phyloP scores from a whole-genome alignment of 2,797 vertebrate species.

The Aratinga solstitialis region DNA sequence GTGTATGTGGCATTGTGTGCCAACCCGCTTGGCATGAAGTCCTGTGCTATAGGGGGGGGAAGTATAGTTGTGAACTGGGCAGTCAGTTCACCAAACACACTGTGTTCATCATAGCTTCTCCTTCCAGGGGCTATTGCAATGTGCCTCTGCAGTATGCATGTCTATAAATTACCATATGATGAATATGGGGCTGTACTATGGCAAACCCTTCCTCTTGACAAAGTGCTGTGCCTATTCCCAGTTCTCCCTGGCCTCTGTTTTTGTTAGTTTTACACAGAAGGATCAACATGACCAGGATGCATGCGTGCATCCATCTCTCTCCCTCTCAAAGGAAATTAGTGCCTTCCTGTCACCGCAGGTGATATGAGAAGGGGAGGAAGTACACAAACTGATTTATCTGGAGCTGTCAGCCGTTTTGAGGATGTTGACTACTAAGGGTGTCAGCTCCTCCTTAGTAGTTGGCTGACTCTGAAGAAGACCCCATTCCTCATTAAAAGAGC shows the following conservation, averaged over 20 bases:
- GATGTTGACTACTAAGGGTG: slow-evolving; percentile 78
- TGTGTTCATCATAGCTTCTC: not conserved
- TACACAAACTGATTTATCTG: slow-evolving; percentile 89
- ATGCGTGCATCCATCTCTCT: slow-evolving; percentile 59
- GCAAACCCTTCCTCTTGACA: slow-evolving; percentile 49
- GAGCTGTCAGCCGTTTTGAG: slow-evolving; percentile 87
- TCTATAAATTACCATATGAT: slow-evolving; percentile 22
- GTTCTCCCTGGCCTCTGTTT: slow-evolving; percentile 42
- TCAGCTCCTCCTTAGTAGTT: slow-evolving; percentile 86
- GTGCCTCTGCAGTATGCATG: not conserved
- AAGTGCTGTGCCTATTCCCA: slow-evolving; percentile 39
- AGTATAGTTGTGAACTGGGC: not conserved
- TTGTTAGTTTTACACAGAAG: slow-evolving; percentile 74
- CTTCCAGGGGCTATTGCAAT: not conserved
- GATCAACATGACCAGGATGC: slow-evolving; percentile 49
- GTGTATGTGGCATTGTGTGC: fast-evolving
- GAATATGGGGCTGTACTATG: not conserved
- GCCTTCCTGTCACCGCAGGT: slow-evolving; percentile 86
- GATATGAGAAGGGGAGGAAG: slow-evolving; percentile 79
- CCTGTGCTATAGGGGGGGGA: fast-evolving
- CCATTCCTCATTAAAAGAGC: slow-evolving; percentile 86
- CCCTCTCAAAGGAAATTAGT: slow-evolving; percentile 83
- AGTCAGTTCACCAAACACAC: fast-evolving
- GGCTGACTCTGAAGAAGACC: slow-evolving; percentile 85
- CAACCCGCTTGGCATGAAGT: not conserved